Conservation (phyloP, 2,797 vertebrate species). For the Neosilurus mollespiculum region DNA sequence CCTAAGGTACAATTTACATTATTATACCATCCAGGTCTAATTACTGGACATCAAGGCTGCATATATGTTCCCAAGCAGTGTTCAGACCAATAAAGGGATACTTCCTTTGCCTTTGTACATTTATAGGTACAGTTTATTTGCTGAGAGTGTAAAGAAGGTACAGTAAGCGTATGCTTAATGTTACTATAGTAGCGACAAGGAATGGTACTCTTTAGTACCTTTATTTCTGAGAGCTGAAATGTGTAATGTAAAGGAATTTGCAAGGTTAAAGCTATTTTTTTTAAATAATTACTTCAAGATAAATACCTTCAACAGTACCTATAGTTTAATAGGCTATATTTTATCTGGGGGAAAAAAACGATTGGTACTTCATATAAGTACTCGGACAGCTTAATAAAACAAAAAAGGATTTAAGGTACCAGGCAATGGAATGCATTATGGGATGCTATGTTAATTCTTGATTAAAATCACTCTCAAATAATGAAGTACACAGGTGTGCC, state of each 20-base stretch:
- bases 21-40: no score
- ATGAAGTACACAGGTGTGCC: no score
- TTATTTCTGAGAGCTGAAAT: background rate
- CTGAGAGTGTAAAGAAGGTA: background rate
- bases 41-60: no score
- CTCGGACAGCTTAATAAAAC: no score
- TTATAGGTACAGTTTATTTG: no score
- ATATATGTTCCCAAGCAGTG: no score
- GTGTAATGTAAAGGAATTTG: background rate
- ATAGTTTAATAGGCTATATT: no score
- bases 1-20: no score
- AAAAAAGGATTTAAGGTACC: background rate
- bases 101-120: no score
- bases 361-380: no score
- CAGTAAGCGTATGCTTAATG: background rate
- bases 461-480: background rate
- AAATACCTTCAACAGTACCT: background rate
- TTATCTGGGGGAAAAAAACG: no score
- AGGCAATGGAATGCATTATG: background rate
- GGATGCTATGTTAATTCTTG: background rate
- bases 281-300: background rate
- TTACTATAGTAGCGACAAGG: background rate
- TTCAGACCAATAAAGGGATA: no score
- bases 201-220: background rate
- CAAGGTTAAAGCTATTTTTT: background rate